Base-by-base conservation (phyloP, 1,140 invertebrate species). In the Drosophila parvula region DNA sequence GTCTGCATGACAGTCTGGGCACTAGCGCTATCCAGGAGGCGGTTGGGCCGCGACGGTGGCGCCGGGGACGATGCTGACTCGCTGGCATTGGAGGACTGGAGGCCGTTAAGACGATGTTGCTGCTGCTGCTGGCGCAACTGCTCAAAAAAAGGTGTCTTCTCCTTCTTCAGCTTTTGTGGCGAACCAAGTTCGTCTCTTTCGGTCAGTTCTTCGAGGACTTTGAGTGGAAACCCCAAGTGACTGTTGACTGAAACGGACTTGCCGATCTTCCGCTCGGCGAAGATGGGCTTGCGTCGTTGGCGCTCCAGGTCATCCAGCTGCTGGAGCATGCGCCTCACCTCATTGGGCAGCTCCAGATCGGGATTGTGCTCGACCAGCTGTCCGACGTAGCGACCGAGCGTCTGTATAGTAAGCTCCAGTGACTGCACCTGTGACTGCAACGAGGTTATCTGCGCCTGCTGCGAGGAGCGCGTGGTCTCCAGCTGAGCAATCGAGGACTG, bases 351-450 rank as follows among this genome's bases (percentile, higher is more conserved):
- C 63, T 95, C 95, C 12, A 95, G 92, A 32, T 95, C 94, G 2
- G 93, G 91, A 75, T 91, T 90, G 41, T 81, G 93, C 36, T 95
- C 95, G 2, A 93, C 92, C 51, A 96, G 69, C 47, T 93, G 93
- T 40, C 94, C 93, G 32, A 96, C 93, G 63, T 95, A 96, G 3
- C 93, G 92, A 1, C 94, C 95, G 3, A 96, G 90, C 1, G 84
- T 88, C 45, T 88, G 84, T 4, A 96, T 93, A 0, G 95, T 95
- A 1, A 95, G 93, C 81, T 96, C 95, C 27, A 95, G 75, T 18
- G 93, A 93, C 38, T 95, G 94, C 60, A 94, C 94, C 62, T 95
- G 94, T 22, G 94, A 93, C 75, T 96, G 95, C 4, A 95, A 78
- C 56, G 93, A 93, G 38, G 94, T 94, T 11, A 95, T 91, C 62